These are phyloP conservation scores for Meandrina meandrites DNA, from an alignment of 92 coral and sea anemone species.

Conservation along the genomic window DNA sequence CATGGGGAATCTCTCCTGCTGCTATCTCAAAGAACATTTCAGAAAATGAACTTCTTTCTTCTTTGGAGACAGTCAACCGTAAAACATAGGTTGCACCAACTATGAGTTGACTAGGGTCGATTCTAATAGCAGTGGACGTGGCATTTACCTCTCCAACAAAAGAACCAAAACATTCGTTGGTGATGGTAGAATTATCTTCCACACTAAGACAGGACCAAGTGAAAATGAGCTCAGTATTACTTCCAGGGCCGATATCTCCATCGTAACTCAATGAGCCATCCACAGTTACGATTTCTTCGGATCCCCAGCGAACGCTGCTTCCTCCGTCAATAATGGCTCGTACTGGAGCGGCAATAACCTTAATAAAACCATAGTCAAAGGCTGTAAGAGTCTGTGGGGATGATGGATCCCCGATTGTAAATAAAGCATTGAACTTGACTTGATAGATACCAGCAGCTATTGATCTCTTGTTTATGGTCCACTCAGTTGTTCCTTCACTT, in stretches of 20 bases:
- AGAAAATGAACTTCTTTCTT: constrained; percentile 9
- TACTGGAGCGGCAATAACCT: constrained; percentile 22
- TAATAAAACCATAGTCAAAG: constrained; percentile 48
- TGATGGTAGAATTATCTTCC: background rate
- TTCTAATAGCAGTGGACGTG: constrained; percentile 10
- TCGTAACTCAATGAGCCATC: constrained; percentile 61
- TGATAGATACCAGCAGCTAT: constrained; percentile 11
- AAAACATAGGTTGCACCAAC: constrained; percentile 7
- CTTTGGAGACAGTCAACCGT: constrained; percentile 16
- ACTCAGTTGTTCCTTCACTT: constrained; percentile 2
- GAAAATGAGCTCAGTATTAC: constrained; percentile 30
- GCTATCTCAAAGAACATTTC: constrained; percentile 28
- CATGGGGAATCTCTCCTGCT: constrained; percentile 11
- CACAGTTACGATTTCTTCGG: constrained; percentile 18
- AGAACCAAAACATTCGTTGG: constrained; percentile 29
- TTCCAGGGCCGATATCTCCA: constrained; percentile 45
- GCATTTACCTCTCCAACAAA: background rate
- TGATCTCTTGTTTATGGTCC: background rate
- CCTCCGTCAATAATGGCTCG: constrained; percentile 61
- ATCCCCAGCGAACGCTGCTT: constrained; percentile 22
- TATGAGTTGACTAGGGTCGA: constrained; percentile 3
- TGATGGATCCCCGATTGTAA: constrained; percentile 1
- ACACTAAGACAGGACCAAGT: constrained; percentile 54
- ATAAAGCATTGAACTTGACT: background rate
- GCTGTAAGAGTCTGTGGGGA: background rate